Percentiles rank a stretch among this genome's conserved stretches.
phyloP scores from a whole-genome alignment of 2,888 invertebrate genomes.

The Drosophila meridiana region DNA sequence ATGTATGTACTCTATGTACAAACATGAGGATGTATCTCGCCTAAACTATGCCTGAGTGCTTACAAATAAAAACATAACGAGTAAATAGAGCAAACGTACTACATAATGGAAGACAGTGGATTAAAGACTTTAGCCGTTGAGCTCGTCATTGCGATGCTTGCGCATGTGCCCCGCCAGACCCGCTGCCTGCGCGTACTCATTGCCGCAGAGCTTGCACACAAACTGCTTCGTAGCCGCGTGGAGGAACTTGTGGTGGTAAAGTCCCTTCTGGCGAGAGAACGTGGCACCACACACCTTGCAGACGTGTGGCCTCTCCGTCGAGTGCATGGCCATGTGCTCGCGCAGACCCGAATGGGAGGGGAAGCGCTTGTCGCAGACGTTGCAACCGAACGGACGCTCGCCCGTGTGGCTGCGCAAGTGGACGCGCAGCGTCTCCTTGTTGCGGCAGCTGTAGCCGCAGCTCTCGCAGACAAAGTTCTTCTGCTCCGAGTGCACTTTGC shows the following conservation, averaged over 20 bases:
- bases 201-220: conserved; percentile 80
- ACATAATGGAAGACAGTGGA: conserved; percentile 28
- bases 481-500: conserved; percentile 71
- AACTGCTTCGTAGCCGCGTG: conserved; percentile 80
- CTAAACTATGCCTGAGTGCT: conserved; percentile 51
- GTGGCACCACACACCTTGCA: conserved; percentile 76
- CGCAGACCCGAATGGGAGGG: conserved; percentile 74
- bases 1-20: not conserved
- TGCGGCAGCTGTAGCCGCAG: conserved; percentile 79
- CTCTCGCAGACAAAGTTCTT: conserved; percentile 80
- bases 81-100: conserved; percentile 3
- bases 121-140: conserved; percentile 35
- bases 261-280: conserved; percentile 78
- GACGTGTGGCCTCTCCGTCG: conserved; percentile 74
- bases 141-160: conserved; percentile 74
- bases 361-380: conserved; percentile 73
- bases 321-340: conserved; percentile 81
- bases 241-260: conserved; percentile 80
- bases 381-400: conserved; percentile 78
- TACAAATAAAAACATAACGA: conserved; percentile 34
- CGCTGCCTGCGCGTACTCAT: conserved; percentile 81
- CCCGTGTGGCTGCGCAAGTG: conserved; percentile 80
- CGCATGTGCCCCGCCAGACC: conserved; percentile 84
- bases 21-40: not conserved
- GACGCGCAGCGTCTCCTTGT: conserved; percentile 74